Percentiles rank a stretch among this genome's conserved stretches.
phyloP scores from a whole-genome alignment of 2,797 vertebrate species.

The Hoplostethus mediterraneus region DNA sequence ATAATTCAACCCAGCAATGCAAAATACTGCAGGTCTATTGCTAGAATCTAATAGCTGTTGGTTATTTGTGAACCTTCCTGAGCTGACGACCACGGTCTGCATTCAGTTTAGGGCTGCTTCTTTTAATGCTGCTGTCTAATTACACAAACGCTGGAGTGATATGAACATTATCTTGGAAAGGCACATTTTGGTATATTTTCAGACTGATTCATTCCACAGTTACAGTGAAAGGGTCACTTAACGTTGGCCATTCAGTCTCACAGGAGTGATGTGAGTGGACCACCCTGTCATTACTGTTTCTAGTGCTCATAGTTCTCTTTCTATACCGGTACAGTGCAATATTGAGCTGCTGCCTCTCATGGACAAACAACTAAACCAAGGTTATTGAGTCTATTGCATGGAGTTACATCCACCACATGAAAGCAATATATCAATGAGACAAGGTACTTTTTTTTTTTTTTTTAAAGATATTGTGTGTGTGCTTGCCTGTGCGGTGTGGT shows the following conservation, averaged over 20 bases:
- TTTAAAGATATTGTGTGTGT: no score
- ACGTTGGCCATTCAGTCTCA: not conserved
- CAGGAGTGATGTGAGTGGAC: constrained; percentile 2
- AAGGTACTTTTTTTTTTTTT: no score
- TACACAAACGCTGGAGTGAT: not conserved
- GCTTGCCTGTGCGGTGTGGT: not conserved
- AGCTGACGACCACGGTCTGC: no score
- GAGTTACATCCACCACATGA: constrained; percentile 1
- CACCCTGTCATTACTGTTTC: constrained; percentile 10
- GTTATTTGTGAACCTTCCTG: no score
- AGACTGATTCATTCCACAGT: not conserved
- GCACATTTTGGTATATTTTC: not conserved
- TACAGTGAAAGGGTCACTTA: not conserved
- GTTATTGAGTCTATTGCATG: not conserved
- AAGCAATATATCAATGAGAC: not conserved
- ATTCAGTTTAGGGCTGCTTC: no score
- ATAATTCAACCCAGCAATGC: constrained; percentile 1
- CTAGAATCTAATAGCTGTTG: not conserved
- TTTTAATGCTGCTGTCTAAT: not conserved
- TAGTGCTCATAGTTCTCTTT: not conserved
- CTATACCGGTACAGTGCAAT: not conserved
- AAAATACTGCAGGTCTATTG: constrained; percentile 1
- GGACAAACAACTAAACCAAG: not conserved
- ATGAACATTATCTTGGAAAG: not conserved
- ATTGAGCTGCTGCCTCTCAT: constrained; percentile 9